A percentile compares a stretch with the other conserved stretches of the same genome.
phyloP scores from a whole-genome alignment of 2,888 invertebrate species.

The Chrysopilus asiliformis region DNA sequence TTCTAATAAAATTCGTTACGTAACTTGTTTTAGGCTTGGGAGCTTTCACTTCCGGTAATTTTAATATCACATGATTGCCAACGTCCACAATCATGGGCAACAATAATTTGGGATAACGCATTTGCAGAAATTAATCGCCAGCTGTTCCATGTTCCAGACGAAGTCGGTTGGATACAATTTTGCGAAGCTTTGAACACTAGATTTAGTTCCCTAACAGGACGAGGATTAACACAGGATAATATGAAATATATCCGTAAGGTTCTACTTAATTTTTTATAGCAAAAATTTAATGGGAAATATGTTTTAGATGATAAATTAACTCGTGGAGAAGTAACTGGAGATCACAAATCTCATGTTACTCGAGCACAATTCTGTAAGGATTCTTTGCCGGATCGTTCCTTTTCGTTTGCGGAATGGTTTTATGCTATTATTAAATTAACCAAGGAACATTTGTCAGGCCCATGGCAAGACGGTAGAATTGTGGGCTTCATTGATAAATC shows the following conservation, averaged over 20 bases:
- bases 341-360: slow-evolving; percentile 41
- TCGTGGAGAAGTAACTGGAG: slow-evolving; percentile 22
- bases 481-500: slow-evolving; percentile 93
- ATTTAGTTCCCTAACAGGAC: slow-evolving; percentile 77
- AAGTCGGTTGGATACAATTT: slow-evolving; percentile 73
- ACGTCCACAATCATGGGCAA: slow-evolving; percentile 98
- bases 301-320: slow-evolving; percentile 35
- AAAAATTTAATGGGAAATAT: slow-evolving; percentile 2
- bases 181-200: slow-evolving; percentile 86
- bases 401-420: slow-evolving; percentile 99
- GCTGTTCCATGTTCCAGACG: slow-evolving; percentile 87
- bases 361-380: slow-evolving; percentile 94
- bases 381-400: slow-evolving; percentile 77
- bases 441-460: slow-evolving; percentile 77
- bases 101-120: slow-evolving; percentile 99
- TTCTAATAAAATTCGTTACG: no score
- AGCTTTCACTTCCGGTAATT: slow-evolving; percentile 91
- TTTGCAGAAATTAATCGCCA: slow-evolving; percentile 87
- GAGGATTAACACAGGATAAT: slow-evolving; percentile 76
- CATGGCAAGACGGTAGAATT: slow-evolving; percentile 82
- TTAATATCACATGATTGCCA: slow-evolving; percentile 99
- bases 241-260: slow-evolving; percentile 79
- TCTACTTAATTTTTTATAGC: not conserved
- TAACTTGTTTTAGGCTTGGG: slow-evolving; percentile 72
- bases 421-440: slow-evolving; percentile 96